A percentile compares a stretch with the other conserved stretches of the same genome.
Evolutionary conservation across 2,113 vertebrate species (phyloP).

Genomic region (Sander vitreus): DNA sequence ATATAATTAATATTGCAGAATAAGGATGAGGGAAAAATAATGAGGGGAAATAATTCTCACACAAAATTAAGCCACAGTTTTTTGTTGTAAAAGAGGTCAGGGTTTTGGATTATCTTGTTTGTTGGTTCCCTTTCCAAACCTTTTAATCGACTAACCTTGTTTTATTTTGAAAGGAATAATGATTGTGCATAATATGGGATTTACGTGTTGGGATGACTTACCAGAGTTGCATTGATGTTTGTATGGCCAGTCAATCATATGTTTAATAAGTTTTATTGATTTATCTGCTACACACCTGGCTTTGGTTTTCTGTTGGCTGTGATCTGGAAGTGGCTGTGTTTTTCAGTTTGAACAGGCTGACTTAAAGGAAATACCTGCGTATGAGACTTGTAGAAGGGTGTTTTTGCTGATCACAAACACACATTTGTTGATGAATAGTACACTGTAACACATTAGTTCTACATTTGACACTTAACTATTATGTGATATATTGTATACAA

Average conservation of each 20-base stretch:
- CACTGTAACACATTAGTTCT: neutral
- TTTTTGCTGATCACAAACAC: neutral
- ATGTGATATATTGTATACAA: neutral
- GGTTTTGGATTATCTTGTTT: neutral
- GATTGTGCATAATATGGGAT: neutral
- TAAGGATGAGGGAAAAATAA: neutral
- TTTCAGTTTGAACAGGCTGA: neutral
- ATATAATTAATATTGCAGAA: conserved; percentile 2
- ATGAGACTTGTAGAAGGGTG: neutral
- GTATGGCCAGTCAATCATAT: conserved; percentile 16
- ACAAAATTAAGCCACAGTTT: neutral
- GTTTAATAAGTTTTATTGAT: conserved; percentile 41
- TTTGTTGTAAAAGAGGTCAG: neutral
- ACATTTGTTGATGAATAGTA: neutral
- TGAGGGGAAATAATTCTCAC: neutral
- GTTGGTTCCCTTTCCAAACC: neutral
- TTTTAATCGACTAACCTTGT: neutral
- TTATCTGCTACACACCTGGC: conserved; percentile 8
- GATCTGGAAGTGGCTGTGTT: conserved; percentile 1
- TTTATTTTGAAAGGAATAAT: neutral
- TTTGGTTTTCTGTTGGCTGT: conserved; percentile 16
- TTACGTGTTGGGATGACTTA: conserved; percentile 21
- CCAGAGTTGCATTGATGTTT: conserved; percentile 19
- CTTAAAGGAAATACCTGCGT: neutral
- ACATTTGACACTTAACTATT: neutral